Evolutionary conservation across 1,140 invertebrate genomes (phyloP), one percentile per base, ranked within the genome.

Genomic region (Pollicipes pollicipes): DNA sequence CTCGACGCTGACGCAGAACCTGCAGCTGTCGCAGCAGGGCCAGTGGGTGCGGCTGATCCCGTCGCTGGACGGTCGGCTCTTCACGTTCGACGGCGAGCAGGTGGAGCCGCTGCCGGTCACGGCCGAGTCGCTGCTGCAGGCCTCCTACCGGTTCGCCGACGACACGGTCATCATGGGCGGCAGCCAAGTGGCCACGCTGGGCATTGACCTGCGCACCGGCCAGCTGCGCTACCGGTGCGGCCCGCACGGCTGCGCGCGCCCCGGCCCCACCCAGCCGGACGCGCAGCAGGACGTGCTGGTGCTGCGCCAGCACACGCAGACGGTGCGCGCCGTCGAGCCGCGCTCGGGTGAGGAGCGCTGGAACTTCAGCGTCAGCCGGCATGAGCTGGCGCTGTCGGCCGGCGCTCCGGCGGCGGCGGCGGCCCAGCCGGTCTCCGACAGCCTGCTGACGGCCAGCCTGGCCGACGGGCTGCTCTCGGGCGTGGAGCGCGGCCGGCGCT

Each of bases 361-460:
- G 94, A 96, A 97, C 82, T 97, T 95, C 77, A 95, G 91, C 79
- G 93, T 97, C 35, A 91, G 89, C 1, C 87, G 91, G 73, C 89
- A 94, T 80, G 87, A 94, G 74, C 74, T 95, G 45, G 85, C 86
- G 68, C 76, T 91, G n/a, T 70, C 83, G 26, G 31, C 29, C 45
- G 35, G 66, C 37, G 72, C 89, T 89, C 0, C 86, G 90, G 75
- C 90, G 90, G 10, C 74, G 87, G 29, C 92, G 90, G 90, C 83
- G 88, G 75, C 81, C n/a, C n/a, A n/a, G 89, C 68, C 86, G 91
- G 87, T 21, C 8, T 24, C 45, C 10, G 45, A 58, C 45, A 58
- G 45, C 24, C 45, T 58, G 10, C 13, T 58, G 13, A 58, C 45
- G 21, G 45, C 45, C 45, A 21, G 24, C 45, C 45, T 70, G 35